Evolutionary conservation across 2,797 vertebrate species (phyloP).

Genomic region (Aphelocoma californica): DNA sequence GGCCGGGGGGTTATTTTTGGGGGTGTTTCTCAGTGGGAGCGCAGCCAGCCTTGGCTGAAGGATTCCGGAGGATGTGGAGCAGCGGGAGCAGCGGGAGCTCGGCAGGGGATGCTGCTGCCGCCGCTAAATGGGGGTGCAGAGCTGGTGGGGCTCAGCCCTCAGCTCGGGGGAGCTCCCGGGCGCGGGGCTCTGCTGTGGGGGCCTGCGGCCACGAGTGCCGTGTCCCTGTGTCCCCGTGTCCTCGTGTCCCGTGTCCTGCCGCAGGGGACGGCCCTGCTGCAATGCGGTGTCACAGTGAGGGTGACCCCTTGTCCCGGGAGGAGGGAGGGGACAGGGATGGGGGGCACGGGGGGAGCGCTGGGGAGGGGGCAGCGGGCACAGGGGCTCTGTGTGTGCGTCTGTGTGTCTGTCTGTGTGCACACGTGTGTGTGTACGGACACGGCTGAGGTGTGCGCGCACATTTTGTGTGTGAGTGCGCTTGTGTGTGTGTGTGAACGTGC

Average conservation of each 20-base stretch:
- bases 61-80: background rate
- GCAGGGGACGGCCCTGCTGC: conserved; percentile 36
- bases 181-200: background rate
- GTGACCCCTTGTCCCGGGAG: background rate
- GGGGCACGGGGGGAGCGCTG: no score
- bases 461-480: background rate
- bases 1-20: accelerated
- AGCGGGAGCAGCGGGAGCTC: background rate
- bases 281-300: conserved; percentile 11
- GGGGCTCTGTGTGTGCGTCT: no score
- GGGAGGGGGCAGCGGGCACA: background rate
- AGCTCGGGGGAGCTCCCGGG: accelerated
- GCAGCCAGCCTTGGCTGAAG: background rate
- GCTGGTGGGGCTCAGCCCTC: background rate
- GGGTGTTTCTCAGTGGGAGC: background rate
- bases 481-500: background rate
- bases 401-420: no score
- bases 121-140: background rate
- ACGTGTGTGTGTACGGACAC: no score
- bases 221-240: background rate
- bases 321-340: background rate
- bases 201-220: background rate
- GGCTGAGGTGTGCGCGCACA: background rate
- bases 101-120: background rate
- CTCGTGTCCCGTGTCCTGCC: background rate